Conservation (phyloP, 2,888 invertebrate genomes). For the Dynastes grantii region DNA sequence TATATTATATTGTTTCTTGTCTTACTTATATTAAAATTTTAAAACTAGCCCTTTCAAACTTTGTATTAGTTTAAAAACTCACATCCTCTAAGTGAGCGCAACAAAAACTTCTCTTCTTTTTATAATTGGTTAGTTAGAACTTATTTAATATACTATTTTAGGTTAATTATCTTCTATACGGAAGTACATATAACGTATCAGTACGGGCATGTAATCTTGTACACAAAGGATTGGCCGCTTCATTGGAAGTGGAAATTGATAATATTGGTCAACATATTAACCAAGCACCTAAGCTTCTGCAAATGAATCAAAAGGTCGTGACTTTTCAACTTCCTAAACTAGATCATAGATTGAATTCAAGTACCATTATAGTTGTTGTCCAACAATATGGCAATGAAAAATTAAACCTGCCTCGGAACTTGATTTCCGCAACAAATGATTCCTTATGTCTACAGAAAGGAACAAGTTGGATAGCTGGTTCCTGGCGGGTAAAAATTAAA, state of each 20-base stretch:
- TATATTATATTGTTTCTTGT: too few relatives aligned
- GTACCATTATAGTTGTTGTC: constrained; percentile 62
- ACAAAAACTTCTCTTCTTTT: too few relatives aligned
- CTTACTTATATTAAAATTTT: too few relatives aligned
- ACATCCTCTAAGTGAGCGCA: too few relatives aligned
- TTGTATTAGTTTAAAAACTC: too few relatives aligned
- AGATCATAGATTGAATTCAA: constrained; percentile 61
- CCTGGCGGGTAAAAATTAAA: constrained; percentile 58
- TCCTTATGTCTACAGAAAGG: constrained; percentile 64
- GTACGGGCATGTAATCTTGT: constrained; percentile 63
- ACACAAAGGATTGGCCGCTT: constrained; percentile 60
- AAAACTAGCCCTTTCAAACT: too few relatives aligned
- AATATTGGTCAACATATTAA: constrained; percentile 63
- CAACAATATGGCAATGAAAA: constrained; percentile 63
- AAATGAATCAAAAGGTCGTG: constrained; percentile 59
- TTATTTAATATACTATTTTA: neutral
- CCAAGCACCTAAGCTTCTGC: constrained; percentile 62
- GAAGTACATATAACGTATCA: constrained; percentile 62
- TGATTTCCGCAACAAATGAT: constrained; percentile 60
- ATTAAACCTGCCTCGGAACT: constrained; percentile 55
- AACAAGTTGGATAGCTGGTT: constrained; percentile 64
- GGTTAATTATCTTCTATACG: constrained; percentile 62
- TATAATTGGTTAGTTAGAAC: too few relatives aligned
- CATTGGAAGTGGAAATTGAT: constrained; percentile 60
- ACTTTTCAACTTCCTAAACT: constrained; percentile 62